These are phyloP conservation scores for Hemitrygon akajei DNA, from an alignment of 2,797 vertebrate genomes.

Conservation along the genomic window DNA sequence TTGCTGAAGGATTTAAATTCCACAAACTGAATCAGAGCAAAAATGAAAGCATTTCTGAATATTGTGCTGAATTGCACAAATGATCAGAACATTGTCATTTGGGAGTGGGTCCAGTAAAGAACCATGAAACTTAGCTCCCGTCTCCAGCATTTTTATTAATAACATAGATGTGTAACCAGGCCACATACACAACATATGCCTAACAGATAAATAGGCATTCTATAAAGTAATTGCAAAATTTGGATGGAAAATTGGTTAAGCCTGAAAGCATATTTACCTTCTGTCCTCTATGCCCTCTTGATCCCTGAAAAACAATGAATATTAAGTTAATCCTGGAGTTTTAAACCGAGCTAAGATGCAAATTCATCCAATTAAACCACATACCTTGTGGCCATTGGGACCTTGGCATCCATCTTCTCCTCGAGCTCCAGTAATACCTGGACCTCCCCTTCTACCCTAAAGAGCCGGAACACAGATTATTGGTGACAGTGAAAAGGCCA, in stretches of 20 bases:
- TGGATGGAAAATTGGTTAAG: not conserved
- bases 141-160: too few relatives aligned
- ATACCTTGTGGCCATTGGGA: conserved; percentile 65
- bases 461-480: conserved; percentile 37
- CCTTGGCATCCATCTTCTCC: conserved; percentile 71
- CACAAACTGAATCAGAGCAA: too few relatives aligned
- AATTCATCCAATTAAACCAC: not conserved
- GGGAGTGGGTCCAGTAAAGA: too few relatives aligned
- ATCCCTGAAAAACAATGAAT: conserved; percentile 57
- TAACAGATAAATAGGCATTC: not conserved
- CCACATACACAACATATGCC: too few relatives aligned
- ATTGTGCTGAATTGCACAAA: too few relatives aligned
- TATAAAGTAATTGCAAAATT: not conserved
- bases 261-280: conserved; percentile 56
- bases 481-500: not conserved
- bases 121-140: too few relatives aligned
- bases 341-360: not conserved
- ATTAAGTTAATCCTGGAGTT: not conserved
- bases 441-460: conserved; percentile 70
- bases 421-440: conserved; percentile 61
- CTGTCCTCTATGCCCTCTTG: conserved; percentile 62
- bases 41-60: too few relatives aligned
- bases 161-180: too few relatives aligned
- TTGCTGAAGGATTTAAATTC: too few relatives aligned
- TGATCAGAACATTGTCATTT: too few relatives aligned